Evolutionary conservation across 2,113 vertebrate genomes (phyloP).

Genomic region (Potamarius usumacintae): DNA sequence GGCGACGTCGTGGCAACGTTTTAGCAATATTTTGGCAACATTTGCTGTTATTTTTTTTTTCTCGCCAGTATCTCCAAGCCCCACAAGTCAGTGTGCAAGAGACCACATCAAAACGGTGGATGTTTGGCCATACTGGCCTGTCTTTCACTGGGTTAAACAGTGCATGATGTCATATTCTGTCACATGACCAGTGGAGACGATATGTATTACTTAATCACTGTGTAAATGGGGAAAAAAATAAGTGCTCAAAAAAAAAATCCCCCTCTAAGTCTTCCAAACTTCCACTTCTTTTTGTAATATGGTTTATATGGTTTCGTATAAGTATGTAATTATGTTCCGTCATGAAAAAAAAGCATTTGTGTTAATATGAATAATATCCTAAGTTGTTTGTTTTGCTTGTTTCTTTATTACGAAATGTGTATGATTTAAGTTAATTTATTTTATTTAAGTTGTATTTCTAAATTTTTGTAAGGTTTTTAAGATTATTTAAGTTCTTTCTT

Average conservation of each 20-base stretch:
- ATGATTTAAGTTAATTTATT: slow-evolving; percentile 81
- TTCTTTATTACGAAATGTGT: slow-evolving; percentile 75
- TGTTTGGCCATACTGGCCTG: slow-evolving; percentile 86
- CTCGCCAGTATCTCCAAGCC: slow-evolving; percentile 67
- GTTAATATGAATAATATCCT: slow-evolving; percentile 69
- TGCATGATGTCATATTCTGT: slow-evolving; percentile 66
- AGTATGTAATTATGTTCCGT: slow-evolving; percentile 51
- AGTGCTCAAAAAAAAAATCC: slow-evolving; percentile 67
- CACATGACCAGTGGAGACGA: slow-evolving; percentile 82
- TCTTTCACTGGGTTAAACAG: slow-evolving; percentile 67
- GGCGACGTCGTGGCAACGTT: slow-evolving; percentile 50
- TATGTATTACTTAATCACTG: slow-evolving; percentile 84
- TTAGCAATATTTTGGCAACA: slow-evolving; percentile 69
- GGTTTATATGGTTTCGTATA: slow-evolving; percentile 52
- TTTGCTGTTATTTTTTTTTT: slow-evolving; percentile 67
- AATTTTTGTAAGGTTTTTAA: slow-evolving; percentile 87
- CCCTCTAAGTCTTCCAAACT: slow-evolving; percentile 81
- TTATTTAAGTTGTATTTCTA: slow-evolving; percentile 84
- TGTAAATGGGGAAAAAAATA: slow-evolving; percentile 74
- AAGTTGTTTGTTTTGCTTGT: slow-evolving; percentile 86
- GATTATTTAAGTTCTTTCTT: slow-evolving; percentile 77
- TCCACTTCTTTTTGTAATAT: slow-evolving; percentile 66
- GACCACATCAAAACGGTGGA: slow-evolving; percentile 74
- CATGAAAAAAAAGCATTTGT: slow-evolving; percentile 43
- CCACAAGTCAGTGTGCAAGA: slow-evolving; percentile 64